Percentiles rank a stretch among this genome's conserved stretches.
Evolutionary conservation across 2,888 invertebrate genomes (phyloP).

Genomic region (Caradrina kadenii): DNA sequence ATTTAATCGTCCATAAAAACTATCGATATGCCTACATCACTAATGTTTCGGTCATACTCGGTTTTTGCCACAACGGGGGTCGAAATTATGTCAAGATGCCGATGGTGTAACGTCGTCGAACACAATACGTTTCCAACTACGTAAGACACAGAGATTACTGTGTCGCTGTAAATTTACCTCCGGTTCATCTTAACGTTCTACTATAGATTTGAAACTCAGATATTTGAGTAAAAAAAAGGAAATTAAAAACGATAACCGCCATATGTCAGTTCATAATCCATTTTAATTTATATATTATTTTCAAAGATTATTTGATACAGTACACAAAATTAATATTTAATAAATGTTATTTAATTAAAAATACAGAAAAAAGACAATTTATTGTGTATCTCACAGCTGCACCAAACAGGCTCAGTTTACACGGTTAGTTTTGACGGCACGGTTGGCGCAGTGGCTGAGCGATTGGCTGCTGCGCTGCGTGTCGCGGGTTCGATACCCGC

Average conservation of each 20-base stretch:
- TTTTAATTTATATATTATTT: too few species aligned
- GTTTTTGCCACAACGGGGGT: constrained; percentile 74
- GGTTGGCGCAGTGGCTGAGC: too few species aligned
- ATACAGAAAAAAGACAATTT: too few species aligned
- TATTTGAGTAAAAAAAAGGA: neutral
- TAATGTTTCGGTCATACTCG: constrained; percentile 70
- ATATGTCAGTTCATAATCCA: neutral
- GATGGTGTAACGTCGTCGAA: constrained; percentile 68
- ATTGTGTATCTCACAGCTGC: too few species aligned
- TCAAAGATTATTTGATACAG: too few species aligned
- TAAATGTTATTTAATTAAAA: too few species aligned
- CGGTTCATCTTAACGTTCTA: neutral
- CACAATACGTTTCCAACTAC: constrained; percentile 57
- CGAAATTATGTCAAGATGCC: constrained; percentile 79
- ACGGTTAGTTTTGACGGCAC: too few species aligned
- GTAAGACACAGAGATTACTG: constrained; percentile 37
- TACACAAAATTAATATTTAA: too few species aligned
- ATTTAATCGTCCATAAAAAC: constrained; percentile 43
- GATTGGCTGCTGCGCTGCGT: too few species aligned
- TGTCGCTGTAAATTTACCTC: constrained; percentile 25
- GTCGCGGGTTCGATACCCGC: too few species aligned
- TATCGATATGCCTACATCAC: constrained; percentile 67
- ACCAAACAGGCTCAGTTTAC: too few species aligned
- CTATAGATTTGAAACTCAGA: neutral
- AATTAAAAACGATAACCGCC: neutral